Evolutionary conservation across 2,797 vertebrate genomes (phyloP), one percentile per base, ranked within the genome.

Genomic region (Enteromius paludinosus): DNA sequence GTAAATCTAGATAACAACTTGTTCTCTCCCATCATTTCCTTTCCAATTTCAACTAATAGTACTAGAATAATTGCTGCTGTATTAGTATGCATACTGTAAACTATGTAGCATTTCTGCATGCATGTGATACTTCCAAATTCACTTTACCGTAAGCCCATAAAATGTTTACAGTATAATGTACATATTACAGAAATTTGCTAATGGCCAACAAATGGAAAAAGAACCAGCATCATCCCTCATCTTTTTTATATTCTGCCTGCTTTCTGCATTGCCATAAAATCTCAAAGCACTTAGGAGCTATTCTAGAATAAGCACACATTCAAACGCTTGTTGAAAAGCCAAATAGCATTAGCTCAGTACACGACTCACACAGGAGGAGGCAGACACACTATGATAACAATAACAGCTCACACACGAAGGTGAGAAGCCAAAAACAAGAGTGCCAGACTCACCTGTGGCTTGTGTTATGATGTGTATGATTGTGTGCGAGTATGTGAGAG

Each of bases 391-490:
- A 65, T 74, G 73, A 54, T 79, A 74, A 76, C 83, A 59, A 84
- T 56, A 85, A 78, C 86, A 87, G 81, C 78, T 74, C 77, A 70
- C 5, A 83, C 65, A 81, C 45, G 1, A 49, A 82, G 69, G 78
- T 75, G 69, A 83, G 73, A 71, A 65, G 69, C 68, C 68, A 65
- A 41, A 83, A 82, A 79, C 59, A 49, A 69, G 79, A 47, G 59
- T 23, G 61, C 11, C 78, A 85, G 81, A 38, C 66, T 80, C 79
- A 83, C 78, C 81, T 83, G 33, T 76, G 59, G 65, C 59, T 75
- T 56, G 30, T 47, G 52, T 59, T 69, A 43, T 43, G 18, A 18
- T 71, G 54, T 56, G 59, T 78, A 30, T 71, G 23, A 66, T 59
- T 65, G 52, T 84, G 52, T 56, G 18, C 7, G 28, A 70, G 10